phyloP scores from a whole-genome alignment of 2,797 vertebrate genomes.

The Gorsachius magnificus region DNA sequence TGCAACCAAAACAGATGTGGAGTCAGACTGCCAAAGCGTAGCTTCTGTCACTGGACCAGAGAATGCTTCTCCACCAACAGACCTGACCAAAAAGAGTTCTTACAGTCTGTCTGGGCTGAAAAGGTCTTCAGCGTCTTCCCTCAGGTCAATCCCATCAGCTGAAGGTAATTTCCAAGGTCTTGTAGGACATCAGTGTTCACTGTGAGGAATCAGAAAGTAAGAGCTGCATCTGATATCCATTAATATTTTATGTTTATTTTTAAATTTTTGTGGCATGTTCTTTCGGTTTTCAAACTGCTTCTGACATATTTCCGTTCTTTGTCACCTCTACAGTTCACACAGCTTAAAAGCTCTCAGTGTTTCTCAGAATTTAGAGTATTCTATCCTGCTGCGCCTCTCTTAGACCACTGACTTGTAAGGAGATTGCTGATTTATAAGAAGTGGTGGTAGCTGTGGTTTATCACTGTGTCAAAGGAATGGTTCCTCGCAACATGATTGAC shows the following conservation, averaged over 20 bases:
- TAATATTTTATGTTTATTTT: background rate
- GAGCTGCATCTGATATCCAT: background rate
- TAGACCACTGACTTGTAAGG: background rate
- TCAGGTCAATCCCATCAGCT: conserved; percentile 90
- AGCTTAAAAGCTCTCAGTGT: background rate
- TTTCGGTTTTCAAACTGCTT: background rate
- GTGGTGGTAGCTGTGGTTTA: background rate
- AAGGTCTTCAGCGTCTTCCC: conserved; percentile 86
- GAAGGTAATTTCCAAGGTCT: conserved; percentile 72
- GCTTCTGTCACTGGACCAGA: conserved; percentile 79
- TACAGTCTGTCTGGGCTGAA: conserved; percentile 77
- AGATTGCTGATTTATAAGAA: background rate
- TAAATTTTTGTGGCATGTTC: background rate
- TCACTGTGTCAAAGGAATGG: background rate
- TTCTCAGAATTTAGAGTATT: background rate
- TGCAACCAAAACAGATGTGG: conserved; percentile 85
- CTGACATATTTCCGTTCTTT: background rate
- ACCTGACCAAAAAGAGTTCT: conserved; percentile 82
- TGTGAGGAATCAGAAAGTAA: background rate
- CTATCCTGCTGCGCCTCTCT: background rate
- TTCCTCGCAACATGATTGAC: background rate
- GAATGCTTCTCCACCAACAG: conserved; percentile 73
- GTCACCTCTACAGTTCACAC: background rate
- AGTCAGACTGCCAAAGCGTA: conserved; percentile 87
- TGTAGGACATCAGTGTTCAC: background rate